These are phyloP conservation scores for Siniperca scherzeri DNA, from an alignment of 2,797 vertebrate genomes.

Conservation along the genomic window DNA sequence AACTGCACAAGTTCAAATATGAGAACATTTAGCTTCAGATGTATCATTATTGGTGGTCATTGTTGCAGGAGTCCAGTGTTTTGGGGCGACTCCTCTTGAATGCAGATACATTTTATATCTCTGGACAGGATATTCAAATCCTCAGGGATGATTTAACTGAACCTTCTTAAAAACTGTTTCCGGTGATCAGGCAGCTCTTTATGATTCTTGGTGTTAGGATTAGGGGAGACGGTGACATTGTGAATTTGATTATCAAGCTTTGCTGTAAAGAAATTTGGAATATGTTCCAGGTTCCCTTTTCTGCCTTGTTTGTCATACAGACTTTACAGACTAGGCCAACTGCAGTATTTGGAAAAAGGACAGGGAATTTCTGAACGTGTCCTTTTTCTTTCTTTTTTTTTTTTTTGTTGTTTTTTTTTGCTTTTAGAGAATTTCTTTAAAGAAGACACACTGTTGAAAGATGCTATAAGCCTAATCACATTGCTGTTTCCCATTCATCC, in stretches of 20 bases:
- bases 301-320: not conserved
- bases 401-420: not conserved
- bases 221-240: not conserved
- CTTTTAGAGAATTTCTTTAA: not conserved
- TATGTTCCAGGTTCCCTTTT: not conserved
- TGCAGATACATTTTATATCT: not conserved
- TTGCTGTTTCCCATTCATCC: not conserved
- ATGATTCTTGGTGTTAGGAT: not conserved
- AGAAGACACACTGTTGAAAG: not conserved
- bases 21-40: not conserved
- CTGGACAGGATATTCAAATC: not conserved
- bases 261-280: not conserved
- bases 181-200: not conserved
- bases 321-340: not conserved
- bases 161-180: not conserved
- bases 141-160: not conserved
- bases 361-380: not conserved
- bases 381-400: not conserved
- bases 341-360: not conserved
- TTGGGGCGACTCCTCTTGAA: not conserved
- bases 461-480: not conserved
- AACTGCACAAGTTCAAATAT: not conserved
- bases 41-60: not conserved
- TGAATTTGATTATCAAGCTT: not conserved
- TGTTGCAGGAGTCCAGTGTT: not conserved